Base-by-base conservation (phyloP, 2,797 vertebrate genomes). In the Chelmon rostratus region DNA sequence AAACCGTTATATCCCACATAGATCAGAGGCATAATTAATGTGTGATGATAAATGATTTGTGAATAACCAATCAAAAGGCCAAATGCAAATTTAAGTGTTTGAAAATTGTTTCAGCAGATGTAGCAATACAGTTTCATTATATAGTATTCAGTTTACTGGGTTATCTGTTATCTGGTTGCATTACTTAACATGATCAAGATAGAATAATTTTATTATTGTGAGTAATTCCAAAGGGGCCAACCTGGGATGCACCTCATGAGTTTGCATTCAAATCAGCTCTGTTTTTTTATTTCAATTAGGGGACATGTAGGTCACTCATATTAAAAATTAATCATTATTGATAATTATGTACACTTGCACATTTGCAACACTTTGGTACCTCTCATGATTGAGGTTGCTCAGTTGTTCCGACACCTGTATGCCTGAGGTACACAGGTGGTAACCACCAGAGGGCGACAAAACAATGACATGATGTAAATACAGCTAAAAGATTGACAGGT, bases 401-500 rank as follows among this genome's bases (percentile, higher is more conserved):
- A 46, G 8, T 19, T 21, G 50, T 19, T 4, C 1, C 28, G 19
- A 0, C 15, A 49, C 31, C 4, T 25, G 12, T 12, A 3, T 25
- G 54, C n/a, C 37, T 72, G 58, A 42, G 3, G 8, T 54, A 1
- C 4, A 38, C 38, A 40, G 10, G 18, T 28, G 0, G 5, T 9
- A 10, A 68, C 61, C 88, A 67, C 35, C 54, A 68, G 82, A 63
- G 73, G 73, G 61, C 25, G 67, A 73, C 68, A 59, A 5, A 64
- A 11, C 25, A 13, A 1, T 13, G n/a, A n/a, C n/a, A n/a, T n/a
- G n/a, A n/a, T n/a, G n/a, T n/a, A n/a, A 61, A 2, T 2, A 5
- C 35, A 4, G n/a, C 12, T 61, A 8, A 56, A 47, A 76, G 86
- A 90, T 67, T 78, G 90, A 88, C 87, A 89, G 82, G 18, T 58